These are phyloP conservation scores for Danionella dracula DNA, from an alignment of 2,797 vertebrate genomes.

Conservation along the genomic window DNA sequence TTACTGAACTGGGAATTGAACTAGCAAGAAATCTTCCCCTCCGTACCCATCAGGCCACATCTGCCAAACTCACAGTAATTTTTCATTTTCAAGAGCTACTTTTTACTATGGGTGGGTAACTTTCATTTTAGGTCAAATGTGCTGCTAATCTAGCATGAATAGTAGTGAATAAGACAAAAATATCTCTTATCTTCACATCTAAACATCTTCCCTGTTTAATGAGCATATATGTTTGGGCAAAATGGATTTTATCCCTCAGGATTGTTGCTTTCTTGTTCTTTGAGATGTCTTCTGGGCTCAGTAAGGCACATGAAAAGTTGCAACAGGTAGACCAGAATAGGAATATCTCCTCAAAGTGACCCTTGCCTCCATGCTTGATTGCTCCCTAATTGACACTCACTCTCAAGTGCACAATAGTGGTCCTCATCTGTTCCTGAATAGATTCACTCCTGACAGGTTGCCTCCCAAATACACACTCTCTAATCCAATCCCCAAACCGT, in stretches of 20 bases:
- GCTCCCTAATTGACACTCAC: conserved; percentile 91
- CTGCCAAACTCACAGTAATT: too few relatives aligned
- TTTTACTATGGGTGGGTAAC: too few relatives aligned
- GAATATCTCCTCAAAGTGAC: conserved; percentile 88
- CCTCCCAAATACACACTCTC: conserved; percentile 65
- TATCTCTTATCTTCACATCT: too few relatives aligned
- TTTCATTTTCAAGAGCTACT: too few relatives aligned
- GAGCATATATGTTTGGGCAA: conserved; percentile 10
- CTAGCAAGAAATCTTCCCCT: too few relatives aligned
- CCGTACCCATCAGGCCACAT: too few relatives aligned
- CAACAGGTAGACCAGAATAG: conserved; percentile 84
- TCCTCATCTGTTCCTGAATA: conserved; percentile 91
- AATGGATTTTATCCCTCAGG: conserved; percentile 83
- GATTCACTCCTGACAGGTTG: conserved; percentile 76
- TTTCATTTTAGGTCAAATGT: too few relatives aligned
- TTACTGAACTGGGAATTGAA: too few relatives aligned
- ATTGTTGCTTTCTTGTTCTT: conserved; percentile 84
- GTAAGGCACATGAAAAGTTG: conserved; percentile 93
- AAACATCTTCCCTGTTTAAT: too few relatives aligned
- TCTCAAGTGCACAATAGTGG: conserved; percentile 85
- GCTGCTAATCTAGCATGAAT: too few relatives aligned
- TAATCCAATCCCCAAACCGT: conserved; percentile 52
- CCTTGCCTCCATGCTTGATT: conserved; percentile 89
- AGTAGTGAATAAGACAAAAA: too few relatives aligned
- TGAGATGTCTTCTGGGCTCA: conserved; percentile 76